These are phyloP conservation scores for Montipora sp. DNA, from an alignment of 64 coral and sea anemone species.

Conservation along the genomic window DNA sequence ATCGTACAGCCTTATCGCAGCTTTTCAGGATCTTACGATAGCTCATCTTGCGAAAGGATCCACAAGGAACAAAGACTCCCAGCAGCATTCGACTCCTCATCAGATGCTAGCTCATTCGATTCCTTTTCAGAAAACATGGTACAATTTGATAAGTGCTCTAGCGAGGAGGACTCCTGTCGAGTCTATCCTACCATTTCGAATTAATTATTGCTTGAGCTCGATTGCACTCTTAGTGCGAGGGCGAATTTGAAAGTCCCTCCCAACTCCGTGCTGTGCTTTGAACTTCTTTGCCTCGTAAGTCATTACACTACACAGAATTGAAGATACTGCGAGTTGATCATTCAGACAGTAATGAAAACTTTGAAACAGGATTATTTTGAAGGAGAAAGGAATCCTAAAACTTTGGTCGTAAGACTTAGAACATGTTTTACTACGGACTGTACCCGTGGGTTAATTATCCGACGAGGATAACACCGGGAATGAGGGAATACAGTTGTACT, in stretches of 20 bases:
- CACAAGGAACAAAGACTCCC: background rate
- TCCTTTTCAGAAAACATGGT: background rate
- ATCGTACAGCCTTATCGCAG: constrained; percentile 20
- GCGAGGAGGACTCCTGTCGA: constrained; percentile 2
- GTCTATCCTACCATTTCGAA: constrained; percentile 1
- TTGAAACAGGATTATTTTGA: background rate
- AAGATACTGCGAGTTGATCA: background rate
- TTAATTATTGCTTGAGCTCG: background rate
- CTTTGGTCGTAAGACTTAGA: background rate
- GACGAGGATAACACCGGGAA: no score
- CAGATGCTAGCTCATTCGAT: background rate
- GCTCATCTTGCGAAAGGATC: background rate
- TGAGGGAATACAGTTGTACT: no score
- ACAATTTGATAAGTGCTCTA: background rate
- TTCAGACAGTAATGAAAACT: background rate
- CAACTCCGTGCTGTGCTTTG: background rate
- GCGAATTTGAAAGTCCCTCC: background rate
- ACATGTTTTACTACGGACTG: no score
- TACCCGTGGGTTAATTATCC: no score
- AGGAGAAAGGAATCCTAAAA: background rate
- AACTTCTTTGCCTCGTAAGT: background rate
- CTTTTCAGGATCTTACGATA: background rate
- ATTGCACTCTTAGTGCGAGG: background rate
- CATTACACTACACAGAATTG: no score
- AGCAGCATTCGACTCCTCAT: background rate